Percentiles rank a stretch among this genome's conserved stretches.
These are phyloP conservation scores for Crotalus horridus DNA, from an alignment of 2,113 vertebrate species.

Conservation along the genomic window DNA sequence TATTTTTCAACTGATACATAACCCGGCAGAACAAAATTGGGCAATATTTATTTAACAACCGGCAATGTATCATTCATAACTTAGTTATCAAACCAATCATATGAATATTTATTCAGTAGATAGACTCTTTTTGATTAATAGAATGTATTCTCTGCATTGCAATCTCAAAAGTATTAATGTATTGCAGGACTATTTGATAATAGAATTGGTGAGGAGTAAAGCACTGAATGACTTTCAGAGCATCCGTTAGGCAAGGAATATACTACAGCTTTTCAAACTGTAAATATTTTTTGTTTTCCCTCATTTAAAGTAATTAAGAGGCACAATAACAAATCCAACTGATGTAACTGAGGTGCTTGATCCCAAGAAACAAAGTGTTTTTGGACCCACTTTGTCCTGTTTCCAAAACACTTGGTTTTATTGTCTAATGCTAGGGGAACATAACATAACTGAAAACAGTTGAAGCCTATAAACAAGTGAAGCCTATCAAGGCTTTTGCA, in stretches of 20 bases:
- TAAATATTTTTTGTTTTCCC: neutral
- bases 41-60: neutral
- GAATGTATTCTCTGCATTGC: neutral
- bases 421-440: neutral
- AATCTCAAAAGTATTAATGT: neutral
- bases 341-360: neutral
- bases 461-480: neutral
- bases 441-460: neutral
- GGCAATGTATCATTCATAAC: neutral
- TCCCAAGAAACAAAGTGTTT: neutral
- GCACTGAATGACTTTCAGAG: neutral
- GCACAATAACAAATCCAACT: neutral
- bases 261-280: neutral
- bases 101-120: neutral
- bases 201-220: neutral
- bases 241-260: neutral
- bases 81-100: neutral
- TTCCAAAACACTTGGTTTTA: neutral
- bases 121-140: neutral
- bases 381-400: neutral
- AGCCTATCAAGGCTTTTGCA: neutral
- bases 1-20: neutral
- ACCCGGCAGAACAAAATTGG: neutral
- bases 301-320: neutral
- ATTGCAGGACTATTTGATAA: neutral